Percentiles rank a stretch among this genome's conserved stretches.
phyloP scores from a whole-genome alignment of 1,140 invertebrate species.

The Pygmarrhopalites habei region DNA sequence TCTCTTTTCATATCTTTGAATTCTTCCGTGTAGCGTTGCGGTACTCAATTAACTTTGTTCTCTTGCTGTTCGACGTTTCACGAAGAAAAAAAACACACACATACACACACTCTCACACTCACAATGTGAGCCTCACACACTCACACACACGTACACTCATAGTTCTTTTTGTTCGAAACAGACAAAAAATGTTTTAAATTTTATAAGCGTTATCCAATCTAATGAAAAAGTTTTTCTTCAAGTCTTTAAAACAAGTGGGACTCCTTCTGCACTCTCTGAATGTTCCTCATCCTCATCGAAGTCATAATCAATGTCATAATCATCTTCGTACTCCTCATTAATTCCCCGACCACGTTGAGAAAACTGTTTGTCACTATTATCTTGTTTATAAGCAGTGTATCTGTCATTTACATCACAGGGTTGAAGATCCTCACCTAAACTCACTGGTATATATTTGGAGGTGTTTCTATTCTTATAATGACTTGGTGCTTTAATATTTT shows the following conservation, averaged over 20 bases:
- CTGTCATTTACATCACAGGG: neutral
- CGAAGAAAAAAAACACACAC: too few species aligned
- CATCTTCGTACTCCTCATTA: neutral
- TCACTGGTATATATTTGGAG: conserved; percentile 25
- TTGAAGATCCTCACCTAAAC: conserved; percentile 11
- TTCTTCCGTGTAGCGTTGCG: too few species aligned
- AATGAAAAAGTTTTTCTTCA: too few species aligned
- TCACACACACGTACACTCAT: too few species aligned
- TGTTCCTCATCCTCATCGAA: conserved; percentile 17
- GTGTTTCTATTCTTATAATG: neutral
- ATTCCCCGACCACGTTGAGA: neutral
- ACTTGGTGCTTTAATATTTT: neutral
- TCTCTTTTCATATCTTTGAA: too few species aligned
- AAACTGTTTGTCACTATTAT: neutral
- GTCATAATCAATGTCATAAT: conserved; percentile 9
- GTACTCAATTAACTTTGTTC: too few species aligned
- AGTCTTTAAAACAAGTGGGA: conserved; percentile 34
- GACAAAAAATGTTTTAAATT: too few species aligned
- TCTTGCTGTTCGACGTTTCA: too few species aligned
- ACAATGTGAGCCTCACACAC: too few species aligned
- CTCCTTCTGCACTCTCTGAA: conserved; percentile 26
- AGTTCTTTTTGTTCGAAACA: too few species aligned
- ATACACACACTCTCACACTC: too few species aligned
- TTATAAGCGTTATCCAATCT: too few species aligned
- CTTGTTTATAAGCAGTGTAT: neutral